These are phyloP conservation scores for Lasioglossum malachurum DNA, from an alignment of 2,888 invertebrate genomes.

Conservation along the genomic window DNA sequence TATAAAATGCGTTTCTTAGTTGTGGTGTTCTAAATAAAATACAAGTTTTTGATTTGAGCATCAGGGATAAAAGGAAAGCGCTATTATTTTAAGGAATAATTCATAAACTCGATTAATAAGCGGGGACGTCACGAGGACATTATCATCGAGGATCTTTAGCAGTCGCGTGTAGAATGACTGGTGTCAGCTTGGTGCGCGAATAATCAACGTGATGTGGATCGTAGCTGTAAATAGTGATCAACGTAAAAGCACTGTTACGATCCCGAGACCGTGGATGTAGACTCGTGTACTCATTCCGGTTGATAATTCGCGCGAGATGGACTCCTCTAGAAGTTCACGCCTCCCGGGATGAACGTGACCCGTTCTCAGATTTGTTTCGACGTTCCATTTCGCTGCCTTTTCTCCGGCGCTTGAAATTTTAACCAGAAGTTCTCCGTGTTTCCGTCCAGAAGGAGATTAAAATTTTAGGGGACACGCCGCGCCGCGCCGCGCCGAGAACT, in stretches of 20 bases:
- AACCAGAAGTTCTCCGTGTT: slow-evolving; percentile 11
- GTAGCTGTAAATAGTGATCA: slow-evolving; percentile 75
- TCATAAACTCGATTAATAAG: neutral
- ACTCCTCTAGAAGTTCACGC: slow-evolving; percentile 9
- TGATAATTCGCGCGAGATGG: neutral
- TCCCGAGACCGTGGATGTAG: neutral
- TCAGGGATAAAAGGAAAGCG: neutral
- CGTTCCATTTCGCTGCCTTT: neutral
- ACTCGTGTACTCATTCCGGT: neutral
- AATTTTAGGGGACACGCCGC: slow-evolving; percentile 6
- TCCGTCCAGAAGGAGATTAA: slow-evolving; percentile 2
- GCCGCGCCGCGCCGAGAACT: neutral
- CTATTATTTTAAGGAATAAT: neutral
- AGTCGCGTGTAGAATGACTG: slow-evolving; percentile 14
- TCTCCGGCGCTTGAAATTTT: neutral
- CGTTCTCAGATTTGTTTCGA: slow-evolving; percentile 1
- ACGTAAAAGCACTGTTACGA: slow-evolving; percentile 60
- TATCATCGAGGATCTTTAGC: slow-evolving; percentile 48
- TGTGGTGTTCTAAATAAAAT: neutral
- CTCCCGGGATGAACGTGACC: slow-evolving; percentile 9
- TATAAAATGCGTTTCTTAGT: neutral
- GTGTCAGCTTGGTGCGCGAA: slow-evolving; percentile 45
- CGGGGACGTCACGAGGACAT: slow-evolving; percentile 42
- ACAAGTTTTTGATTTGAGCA: neutral
- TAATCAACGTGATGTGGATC: slow-evolving; percentile 71